Evolutionary conservation across 1,140 invertebrate species (phyloP), one percentile per base, ranked within the genome.

Genomic region (Trichonephila clavipes): DNA sequence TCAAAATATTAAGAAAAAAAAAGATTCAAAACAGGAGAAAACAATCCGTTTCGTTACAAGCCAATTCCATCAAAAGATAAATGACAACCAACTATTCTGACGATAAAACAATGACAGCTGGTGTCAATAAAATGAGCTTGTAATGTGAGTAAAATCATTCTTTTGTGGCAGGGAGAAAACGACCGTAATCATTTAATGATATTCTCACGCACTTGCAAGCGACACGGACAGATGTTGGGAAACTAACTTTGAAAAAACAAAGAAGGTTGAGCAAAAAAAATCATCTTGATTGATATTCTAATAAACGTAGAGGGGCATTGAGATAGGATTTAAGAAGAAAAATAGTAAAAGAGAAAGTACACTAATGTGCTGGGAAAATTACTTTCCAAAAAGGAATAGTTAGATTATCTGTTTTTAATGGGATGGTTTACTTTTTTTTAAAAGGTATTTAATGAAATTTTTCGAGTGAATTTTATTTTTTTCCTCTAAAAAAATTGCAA

Each of bases 131-230:
- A 77, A 77, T 34, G 72, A 77, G 12, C 4, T 77, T 34, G 28
- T 77, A 3, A 77, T 77, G 14, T 16, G 14, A 77, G 72, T 77
- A 69, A 69, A 24, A 28, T 28, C 66, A 14, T 66, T 64, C 16
- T 83, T 28, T 6, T 2, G 21, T 83, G 82, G 82, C 51, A 6
- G 24, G 44, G 51, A 7, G 1, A 16, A 51, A 44, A 58, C 72
- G 44, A 24, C 51, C 44, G 12, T 58, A 83, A 83, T 83, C 82
- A 83, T 83, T 83, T 83, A 58, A 83, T 83, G 82, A 59, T 44
- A 58, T 18, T 19, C 81, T 10, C 44, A n/a, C 21, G 24, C 2
- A 12, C 4, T 51, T 12, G 2, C 4, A 51, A 2, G 58, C 21
- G 44, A 83, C 44, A 4, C 14, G 19, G 18, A 21, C 82, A 83